Conservation (phyloP, 2,888 invertebrate species). For the Nemapogon koenigi region DNA sequence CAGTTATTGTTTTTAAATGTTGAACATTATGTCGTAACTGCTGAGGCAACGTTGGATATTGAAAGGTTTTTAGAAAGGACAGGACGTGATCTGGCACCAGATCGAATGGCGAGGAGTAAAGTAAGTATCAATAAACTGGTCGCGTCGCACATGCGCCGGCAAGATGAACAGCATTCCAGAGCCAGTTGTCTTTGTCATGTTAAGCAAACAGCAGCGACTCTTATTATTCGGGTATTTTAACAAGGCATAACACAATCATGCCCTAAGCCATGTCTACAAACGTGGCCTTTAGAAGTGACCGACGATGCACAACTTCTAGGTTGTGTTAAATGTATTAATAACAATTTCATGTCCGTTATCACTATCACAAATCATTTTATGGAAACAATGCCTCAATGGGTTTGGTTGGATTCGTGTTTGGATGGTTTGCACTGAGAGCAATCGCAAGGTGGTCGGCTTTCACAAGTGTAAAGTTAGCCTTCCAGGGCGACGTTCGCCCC, state of each 20-base stretch:
- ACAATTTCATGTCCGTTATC: neutral
- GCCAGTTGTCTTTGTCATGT: slow-evolving; percentile 47
- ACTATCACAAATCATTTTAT: neutral
- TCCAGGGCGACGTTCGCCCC: no score
- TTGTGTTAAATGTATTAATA: no score
- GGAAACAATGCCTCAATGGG: neutral
- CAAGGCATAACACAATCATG: slow-evolving; percentile 36
- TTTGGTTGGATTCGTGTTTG: no score
- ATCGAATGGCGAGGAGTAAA: slow-evolving; percentile 41
- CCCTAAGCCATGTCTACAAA: slow-evolving; percentile 10
- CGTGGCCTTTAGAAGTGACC: no score
- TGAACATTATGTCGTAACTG: no score
- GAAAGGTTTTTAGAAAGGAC: no score
- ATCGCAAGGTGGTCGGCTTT: no score
- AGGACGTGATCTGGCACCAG: slow-evolving; percentile 45
- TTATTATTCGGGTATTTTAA: slow-evolving; percentile 60
- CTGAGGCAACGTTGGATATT: no score
- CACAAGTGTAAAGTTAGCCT: no score
- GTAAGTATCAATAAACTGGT: slow-evolving; percentile 23
- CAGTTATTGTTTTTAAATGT: no score
- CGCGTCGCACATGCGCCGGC: slow-evolving; percentile 31
- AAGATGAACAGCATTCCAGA: slow-evolving; percentile 46
- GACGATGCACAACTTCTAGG: no score
- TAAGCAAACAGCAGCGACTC: slow-evolving; percentile 43
- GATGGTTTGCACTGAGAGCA: no score